Evolutionary conservation across 2,888 invertebrate species (phyloP).

Genomic region (Melanotus villosus): DNA sequence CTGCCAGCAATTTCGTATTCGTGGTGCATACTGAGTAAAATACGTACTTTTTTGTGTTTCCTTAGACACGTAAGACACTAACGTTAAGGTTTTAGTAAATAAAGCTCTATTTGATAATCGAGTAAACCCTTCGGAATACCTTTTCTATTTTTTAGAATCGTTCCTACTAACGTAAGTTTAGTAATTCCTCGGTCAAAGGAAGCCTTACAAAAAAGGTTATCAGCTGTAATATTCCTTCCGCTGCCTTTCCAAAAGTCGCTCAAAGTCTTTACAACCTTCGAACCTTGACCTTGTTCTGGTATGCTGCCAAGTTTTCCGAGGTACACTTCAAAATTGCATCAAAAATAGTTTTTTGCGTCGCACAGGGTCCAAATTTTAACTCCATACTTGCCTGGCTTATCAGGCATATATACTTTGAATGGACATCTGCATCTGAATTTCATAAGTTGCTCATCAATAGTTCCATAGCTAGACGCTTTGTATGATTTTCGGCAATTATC

Average conservation of each 20-base stretch:
- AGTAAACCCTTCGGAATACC: not conserved
- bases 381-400: not conserved
- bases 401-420: not conserved
- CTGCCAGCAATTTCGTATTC: not conserved
- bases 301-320: not conserved
- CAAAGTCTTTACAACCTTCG: not conserved
- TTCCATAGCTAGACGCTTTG: too few species aligned
- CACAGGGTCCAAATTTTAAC: constrained; percentile 1
- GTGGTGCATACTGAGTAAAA: not conserved
- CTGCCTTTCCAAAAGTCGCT: not conserved
- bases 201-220: not conserved
- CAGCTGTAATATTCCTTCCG: not conserved
- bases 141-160: not conserved
- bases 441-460: not conserved
- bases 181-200: not conserved
- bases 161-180: not conserved
- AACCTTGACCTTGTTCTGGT: not conserved
- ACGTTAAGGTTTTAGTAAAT: not conserved
- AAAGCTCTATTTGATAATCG: not conserved
- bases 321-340: not conserved
- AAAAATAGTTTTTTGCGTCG: not conserved
- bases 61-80: not conserved
- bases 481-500: too few species aligned
- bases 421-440: not conserved
- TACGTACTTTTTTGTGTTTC: not conserved